A percentile compares a stretch with the other conserved stretches of the same genome.
Conservation (phyloP, 1,140 invertebrate genomes). For the Drosophila varians region DNA sequence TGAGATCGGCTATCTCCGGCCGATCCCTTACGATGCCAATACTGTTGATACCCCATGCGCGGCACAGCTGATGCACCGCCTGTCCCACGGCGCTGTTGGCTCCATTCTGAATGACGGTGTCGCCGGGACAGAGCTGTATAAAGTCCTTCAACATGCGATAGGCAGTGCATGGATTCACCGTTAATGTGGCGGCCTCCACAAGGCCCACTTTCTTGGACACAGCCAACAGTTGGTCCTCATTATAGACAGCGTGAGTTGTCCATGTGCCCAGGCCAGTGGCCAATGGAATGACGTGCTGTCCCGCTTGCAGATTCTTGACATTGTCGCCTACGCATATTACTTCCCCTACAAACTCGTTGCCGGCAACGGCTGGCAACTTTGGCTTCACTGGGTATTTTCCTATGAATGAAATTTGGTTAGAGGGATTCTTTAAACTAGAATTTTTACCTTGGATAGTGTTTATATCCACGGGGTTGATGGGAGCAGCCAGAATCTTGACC, state of each 20-base stretch:
- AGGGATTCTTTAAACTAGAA: not conserved
- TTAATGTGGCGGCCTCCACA: slow-evolving; percentile 93
- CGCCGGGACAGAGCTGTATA: slow-evolving; percentile 90
- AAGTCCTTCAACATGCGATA: slow-evolving; percentile 98
- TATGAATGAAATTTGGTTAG: slow-evolving; percentile 38
- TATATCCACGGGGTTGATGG: slow-evolving; percentile 99
- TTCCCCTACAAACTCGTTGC: slow-evolving; percentile 97
- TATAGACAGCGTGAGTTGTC: slow-evolving; percentile 89
- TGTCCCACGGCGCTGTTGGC: slow-evolving; percentile 98
- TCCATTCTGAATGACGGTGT: slow-evolving; percentile 97
- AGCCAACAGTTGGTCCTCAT: slow-evolving; percentile 87
- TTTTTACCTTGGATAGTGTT: slow-evolving; percentile 96
- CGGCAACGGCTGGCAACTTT: slow-evolving; percentile 91
- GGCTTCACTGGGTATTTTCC: slow-evolving; percentile 95
- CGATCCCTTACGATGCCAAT: slow-evolving; percentile 95
- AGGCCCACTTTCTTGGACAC: slow-evolving; percentile 89
- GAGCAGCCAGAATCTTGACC: slow-evolving; percentile 94
- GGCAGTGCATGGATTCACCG: slow-evolving; percentile 98
- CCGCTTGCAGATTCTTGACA: slow-evolving; percentile 87
- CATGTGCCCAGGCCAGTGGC: slow-evolving; percentile 92
- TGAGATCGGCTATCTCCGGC: slow-evolving; percentile 90
- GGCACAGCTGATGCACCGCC: slow-evolving; percentile 95
- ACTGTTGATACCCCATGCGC: slow-evolving; percentile 90
- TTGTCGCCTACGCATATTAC: slow-evolving; percentile 89
- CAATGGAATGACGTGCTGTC: slow-evolving; percentile 93